These are phyloP conservation scores for Seriola quinqueradiata DNA, from an alignment of 2,113 vertebrate species.

Conservation along the genomic window DNA sequence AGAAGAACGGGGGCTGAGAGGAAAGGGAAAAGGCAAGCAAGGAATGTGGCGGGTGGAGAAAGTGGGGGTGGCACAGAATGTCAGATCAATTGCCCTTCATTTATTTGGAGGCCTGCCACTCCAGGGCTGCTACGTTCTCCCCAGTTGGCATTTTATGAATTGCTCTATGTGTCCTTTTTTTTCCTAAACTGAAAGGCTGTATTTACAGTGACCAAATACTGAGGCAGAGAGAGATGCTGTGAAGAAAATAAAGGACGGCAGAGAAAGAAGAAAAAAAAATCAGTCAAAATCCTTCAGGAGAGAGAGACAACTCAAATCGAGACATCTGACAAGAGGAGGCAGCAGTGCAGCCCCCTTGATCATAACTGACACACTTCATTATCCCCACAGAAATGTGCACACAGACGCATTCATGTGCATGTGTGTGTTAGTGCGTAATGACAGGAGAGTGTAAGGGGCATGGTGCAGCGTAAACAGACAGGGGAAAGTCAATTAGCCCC, in stretches of 20 bases:
- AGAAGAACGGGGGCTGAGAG: neutral
- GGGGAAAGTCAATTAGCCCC: constrained; percentile 84
- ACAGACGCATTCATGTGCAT: constrained; percentile 28
- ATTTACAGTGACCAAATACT: constrained; percentile 39
- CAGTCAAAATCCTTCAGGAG: constrained; percentile 40
- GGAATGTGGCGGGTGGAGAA: neutral
- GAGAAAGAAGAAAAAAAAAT: constrained; percentile 1
- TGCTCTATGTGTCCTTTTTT: neutral
- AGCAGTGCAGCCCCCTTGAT: constrained; percentile 59
- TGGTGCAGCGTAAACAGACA: constrained; percentile 77
- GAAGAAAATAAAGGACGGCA: constrained; percentile 26
- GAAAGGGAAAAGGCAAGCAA: neutral
- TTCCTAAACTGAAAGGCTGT: constrained; percentile 15
- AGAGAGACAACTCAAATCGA: constrained; percentile 76
- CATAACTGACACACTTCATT: constrained; percentile 83
- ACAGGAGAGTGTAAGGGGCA: constrained; percentile 57
- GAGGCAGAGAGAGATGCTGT: constrained; percentile 38
- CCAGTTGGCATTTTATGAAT: constrained; percentile 51
- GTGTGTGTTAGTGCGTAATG: constrained; percentile 47
- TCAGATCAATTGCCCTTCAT: constrained; percentile 63
- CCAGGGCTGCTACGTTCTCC: constrained; percentile 5
- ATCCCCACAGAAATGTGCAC: constrained; percentile 58
- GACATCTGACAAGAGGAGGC: constrained; percentile 68
- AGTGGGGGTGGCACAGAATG: constrained; percentile 40
- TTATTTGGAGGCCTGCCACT: constrained; percentile 43